Conservation (phyloP, 2,888 invertebrate genomes). For the Pycnomerus fuliginosus region DNA sequence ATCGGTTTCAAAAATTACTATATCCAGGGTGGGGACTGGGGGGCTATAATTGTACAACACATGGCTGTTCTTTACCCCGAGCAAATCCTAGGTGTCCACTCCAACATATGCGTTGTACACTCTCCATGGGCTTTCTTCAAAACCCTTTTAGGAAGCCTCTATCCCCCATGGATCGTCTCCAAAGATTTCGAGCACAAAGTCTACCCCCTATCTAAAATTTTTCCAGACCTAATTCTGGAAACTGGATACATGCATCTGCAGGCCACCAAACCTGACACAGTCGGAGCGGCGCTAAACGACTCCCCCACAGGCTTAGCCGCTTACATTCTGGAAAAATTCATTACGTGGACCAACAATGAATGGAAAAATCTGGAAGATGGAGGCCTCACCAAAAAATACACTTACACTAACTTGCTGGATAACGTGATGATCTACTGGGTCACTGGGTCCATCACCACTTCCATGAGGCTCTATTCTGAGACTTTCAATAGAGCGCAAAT, state of each 20-base stretch:
- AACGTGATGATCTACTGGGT: constrained; percentile 83
- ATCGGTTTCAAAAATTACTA: constrained; percentile 67
- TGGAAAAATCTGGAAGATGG: constrained; percentile 61
- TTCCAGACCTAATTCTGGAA: constrained; percentile 53
- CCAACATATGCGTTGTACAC: constrained; percentile 60
- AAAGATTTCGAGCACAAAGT: constrained; percentile 54
- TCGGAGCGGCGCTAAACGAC: constrained; percentile 70
- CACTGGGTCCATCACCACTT: constrained; percentile 68
- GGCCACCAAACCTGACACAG: constrained; percentile 85
- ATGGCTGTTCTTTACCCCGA: constrained; percentile 65
- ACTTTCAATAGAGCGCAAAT: constrained; percentile 41
- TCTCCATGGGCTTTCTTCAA: constrained; percentile 36
- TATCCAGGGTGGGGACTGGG: constrained; percentile 83
- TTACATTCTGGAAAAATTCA: constrained; percentile 89
- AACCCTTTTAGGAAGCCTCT: constrained; percentile 18
- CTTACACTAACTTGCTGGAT: constrained; percentile 71
- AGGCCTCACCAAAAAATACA: constrained; percentile 64
- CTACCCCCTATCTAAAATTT: constrained; percentile 56
- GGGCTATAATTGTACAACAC: constrained; percentile 60
- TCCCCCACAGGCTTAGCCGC: constrained; percentile 85
- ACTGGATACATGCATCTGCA: constrained; percentile 74
- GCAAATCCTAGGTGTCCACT: constrained; percentile 55
- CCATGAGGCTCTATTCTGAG: constrained; percentile 75
- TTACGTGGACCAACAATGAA: constrained; percentile 65
- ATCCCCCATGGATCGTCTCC: constrained; percentile 49